phyloP scores from a whole-genome alignment of 2,113 vertebrate genomes.

The Gobiocypris rarus region DNA sequence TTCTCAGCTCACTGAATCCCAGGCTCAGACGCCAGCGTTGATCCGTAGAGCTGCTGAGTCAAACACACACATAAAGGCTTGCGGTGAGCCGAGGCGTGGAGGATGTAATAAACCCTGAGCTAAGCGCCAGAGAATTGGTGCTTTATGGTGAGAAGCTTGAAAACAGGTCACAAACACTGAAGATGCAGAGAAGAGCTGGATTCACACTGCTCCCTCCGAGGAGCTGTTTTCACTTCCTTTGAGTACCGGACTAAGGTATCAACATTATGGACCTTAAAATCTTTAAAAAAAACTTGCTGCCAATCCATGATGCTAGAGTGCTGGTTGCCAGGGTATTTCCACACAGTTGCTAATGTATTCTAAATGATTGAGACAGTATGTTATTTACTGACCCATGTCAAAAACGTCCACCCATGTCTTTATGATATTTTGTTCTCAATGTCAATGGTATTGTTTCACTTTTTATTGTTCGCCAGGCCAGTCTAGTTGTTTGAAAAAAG shows the following conservation, averaged over 20 bases:
- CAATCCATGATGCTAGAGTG: too few species aligned
- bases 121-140: slow-evolving; percentile 19
- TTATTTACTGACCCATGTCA: background rate
- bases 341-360: background rate
- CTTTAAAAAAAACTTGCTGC: too few species aligned
- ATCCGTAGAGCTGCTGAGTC: slow-evolving; percentile 29
- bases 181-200: background rate
- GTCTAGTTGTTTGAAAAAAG: background rate
- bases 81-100: background rate
- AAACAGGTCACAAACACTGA: slow-evolving; percentile 42
- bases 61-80: slow-evolving; percentile 6
- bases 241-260: background rate
- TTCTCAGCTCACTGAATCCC: slow-evolving; percentile 31
- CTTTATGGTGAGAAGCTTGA: slow-evolving; percentile 31
- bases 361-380: background rate
- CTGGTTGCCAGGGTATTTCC: background rate
- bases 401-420: background rate
- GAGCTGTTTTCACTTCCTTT: background rate
- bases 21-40: background rate
- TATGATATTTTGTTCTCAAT: background rate
- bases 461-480: background rate
- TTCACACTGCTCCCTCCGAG: slow-evolving; percentile 3
- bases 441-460: background rate
- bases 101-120: slow-evolving; percentile 14
- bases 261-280: too few species aligned